These are phyloP conservation scores for Vimba vimba DNA, from an alignment of 2,113 vertebrate species.

Conservation along the genomic window DNA sequence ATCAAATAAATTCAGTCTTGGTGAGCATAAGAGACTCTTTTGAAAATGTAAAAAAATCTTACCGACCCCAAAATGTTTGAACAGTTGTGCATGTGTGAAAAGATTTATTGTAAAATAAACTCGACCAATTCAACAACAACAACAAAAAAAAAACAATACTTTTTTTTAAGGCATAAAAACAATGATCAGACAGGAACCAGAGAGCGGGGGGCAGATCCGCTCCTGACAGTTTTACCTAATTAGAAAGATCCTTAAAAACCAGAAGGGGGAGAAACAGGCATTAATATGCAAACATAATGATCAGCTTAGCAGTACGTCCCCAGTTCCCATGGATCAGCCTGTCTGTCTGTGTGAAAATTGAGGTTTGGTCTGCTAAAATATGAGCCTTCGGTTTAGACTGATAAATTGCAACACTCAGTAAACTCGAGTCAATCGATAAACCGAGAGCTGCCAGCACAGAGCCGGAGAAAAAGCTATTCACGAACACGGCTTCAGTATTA, in stretches of 20 bases:
- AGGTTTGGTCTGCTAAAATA: constrained; percentile 31
- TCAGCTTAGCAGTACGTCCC: constrained; percentile 42
- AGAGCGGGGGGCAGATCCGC: neutral
- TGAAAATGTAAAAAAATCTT: neutral
- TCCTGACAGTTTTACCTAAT: constrained; percentile 50
- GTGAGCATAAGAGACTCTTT: neutral
- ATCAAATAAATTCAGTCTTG: neutral
- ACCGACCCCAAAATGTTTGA: neutral
- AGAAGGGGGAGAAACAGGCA: neutral
- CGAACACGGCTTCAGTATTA: neutral
- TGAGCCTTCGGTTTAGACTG: constrained; percentile 4
- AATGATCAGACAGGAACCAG: constrained; percentile 6
- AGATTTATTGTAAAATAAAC: neutral
- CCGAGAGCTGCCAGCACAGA: neutral
- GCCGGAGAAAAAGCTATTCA: neutral
- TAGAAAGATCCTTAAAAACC: constrained; percentile 41
- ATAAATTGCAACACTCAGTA: constrained; percentile 38
- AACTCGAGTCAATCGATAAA: constrained; percentile 23
- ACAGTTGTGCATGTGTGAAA: neutral
- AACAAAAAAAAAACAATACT: neutral
- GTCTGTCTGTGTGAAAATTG: constrained; percentile 22
- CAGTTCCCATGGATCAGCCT: constrained; percentile 25
- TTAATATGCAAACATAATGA: constrained; percentile 59
- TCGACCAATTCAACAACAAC: neutral
- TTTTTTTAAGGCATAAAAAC: neutral